Percentiles rank a stretch among this genome's conserved stretches.
phyloP scores from a whole-genome alignment of 2,888 invertebrate species.

The Vandiemenella viatica region DNA sequence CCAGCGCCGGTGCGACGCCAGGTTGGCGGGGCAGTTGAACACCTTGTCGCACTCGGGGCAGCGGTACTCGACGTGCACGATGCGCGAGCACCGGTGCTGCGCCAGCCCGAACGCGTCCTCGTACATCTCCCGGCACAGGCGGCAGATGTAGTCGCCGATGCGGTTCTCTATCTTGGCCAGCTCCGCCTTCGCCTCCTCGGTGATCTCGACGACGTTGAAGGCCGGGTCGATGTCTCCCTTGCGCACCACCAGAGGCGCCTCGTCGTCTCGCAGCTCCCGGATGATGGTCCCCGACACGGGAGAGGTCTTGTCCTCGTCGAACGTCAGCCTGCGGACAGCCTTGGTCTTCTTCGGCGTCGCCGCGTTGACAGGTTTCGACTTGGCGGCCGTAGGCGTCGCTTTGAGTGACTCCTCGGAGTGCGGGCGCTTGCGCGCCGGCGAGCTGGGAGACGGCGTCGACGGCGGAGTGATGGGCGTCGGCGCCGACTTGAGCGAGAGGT shows the following conservation, averaged over 20 bases:
- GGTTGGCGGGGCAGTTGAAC: conserved; percentile 96
- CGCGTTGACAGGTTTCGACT: conserved; percentile 13
- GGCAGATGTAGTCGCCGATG: conserved; percentile 90
- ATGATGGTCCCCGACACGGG: conserved; percentile 94
- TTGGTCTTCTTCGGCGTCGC: conserved; percentile 30
- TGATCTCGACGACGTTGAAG: conserved; percentile 89
- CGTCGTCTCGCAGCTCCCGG: conserved; percentile 66
- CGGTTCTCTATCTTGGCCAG: conserved; percentile 90
- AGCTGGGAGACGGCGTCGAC: conserved; percentile 53
- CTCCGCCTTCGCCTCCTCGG: conserved; percentile 86
- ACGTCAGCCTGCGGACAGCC: conserved; percentile 55
- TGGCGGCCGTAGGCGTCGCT: not conserved
- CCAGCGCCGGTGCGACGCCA: conserved; percentile 96
- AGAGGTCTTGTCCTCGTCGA: conserved; percentile 81
- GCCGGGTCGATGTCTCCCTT: conserved; percentile 90
- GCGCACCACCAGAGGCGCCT: conserved; percentile 42
- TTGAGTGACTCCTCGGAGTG: conserved; percentile 9
- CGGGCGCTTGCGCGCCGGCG: conserved; percentile 33
- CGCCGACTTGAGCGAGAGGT: conserved; percentile 51
- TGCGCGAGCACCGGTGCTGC: conserved; percentile 89
- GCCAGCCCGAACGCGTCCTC: conserved; percentile 93
- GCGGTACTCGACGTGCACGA: conserved; percentile 93
- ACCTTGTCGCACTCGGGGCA: conserved; percentile 97
- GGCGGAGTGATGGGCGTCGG: conserved; percentile 61
- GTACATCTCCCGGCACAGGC: conserved; percentile 80